Percentiles rank a stretch among this genome's conserved stretches.
phyloP scores from a whole-genome alignment of 2,797 vertebrate genomes.

The Epinephelus awoara region DNA sequence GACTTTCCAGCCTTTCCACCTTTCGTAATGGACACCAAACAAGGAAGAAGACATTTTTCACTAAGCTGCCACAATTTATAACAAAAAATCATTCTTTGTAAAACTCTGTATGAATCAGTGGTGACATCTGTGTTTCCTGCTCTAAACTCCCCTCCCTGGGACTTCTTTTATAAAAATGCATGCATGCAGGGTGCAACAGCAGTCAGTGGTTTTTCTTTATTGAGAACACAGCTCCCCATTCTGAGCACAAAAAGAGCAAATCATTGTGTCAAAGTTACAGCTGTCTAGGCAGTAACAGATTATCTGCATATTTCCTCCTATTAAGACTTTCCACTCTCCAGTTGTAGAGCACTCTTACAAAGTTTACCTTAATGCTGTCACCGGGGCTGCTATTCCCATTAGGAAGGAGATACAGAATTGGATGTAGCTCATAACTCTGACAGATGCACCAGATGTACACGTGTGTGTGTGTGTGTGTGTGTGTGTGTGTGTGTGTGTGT shows the following conservation, averaged over 20 bases:
- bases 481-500: constrained; percentile 20
- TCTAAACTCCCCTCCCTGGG: background rate
- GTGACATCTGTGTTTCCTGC: background rate
- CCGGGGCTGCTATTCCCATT: constrained; percentile 43
- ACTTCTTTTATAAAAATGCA: background rate
- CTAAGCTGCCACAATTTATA: background rate
- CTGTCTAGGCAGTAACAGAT: background rate
- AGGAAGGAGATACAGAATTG: constrained; percentile 6
- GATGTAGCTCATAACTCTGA: constrained; percentile 13
- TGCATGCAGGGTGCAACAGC: background rate
- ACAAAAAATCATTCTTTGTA: background rate
- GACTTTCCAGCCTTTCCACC: too few species aligned
- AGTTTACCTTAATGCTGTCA: background rate
- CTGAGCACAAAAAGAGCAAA: background rate
- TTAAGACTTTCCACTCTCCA: background rate
- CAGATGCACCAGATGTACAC: constrained; percentile 33
- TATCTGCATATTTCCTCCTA: constrained; percentile 10
- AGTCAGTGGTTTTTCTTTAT: background rate
- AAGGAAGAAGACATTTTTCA: background rate
- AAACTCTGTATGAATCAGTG: constrained; percentile 4
- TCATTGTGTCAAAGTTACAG: background rate
- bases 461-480: constrained; percentile 24
- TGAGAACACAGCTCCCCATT: background rate
- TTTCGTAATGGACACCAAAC: background rate
- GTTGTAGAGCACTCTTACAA: background rate